Base-by-base conservation (phyloP, 1,140 invertebrate species). In the Drosophila miranda region DNA sequence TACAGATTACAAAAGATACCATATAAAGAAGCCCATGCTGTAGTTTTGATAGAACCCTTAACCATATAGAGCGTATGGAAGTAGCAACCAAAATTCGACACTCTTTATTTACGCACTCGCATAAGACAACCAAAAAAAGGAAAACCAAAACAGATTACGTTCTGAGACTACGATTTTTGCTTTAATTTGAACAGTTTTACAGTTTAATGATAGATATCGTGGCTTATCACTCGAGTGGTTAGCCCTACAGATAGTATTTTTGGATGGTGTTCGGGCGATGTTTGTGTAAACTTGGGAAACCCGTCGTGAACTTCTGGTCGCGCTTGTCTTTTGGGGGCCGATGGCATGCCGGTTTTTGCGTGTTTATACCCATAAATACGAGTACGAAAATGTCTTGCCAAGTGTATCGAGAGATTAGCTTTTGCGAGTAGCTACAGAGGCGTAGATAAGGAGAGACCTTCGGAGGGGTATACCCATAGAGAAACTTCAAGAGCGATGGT, bases 51-150 rank as follows among this genome's bases (percentile, higher is more conserved):
- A 52, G 45, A 74, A 66, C 42, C 48, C n/a, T 8, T 56, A 6
- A 6, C 23, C n/a, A 34, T 4, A 14, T 23, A 34, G 23, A 34
- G n/a, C n/a, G n/a, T n/a, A n/a, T n/a, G n/a, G n/a, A n/a, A 34
- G 34, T 9, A 34, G 11, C 34, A 34, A 34, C 34, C 34, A 30
- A 48, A 51, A 44, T 52, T 55, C 46, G 51, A 84, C 80, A 84
- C 80, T 86, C 56, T 86, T 84, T 84, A 84, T 86, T 84, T 84
- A 50, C 63, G 80, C 80, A 81, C 78, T 59, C 53, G 51, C 58
- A 34, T 61, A 43, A 61, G 43, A 19, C 38, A 48, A 38, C 9
- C 34, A 26, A 59, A 50, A 46, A 48, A 16, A 42, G 19, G 19
- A 5, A 42, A 45, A 58, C 45, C 53, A 50, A 46, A 73, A 23